A percentile compares a stretch with the other conserved stretches of the same genome.
phyloP scores from a whole-genome alignment of 2,113 vertebrate genomes.

The Noctilio leporinus region DNA sequence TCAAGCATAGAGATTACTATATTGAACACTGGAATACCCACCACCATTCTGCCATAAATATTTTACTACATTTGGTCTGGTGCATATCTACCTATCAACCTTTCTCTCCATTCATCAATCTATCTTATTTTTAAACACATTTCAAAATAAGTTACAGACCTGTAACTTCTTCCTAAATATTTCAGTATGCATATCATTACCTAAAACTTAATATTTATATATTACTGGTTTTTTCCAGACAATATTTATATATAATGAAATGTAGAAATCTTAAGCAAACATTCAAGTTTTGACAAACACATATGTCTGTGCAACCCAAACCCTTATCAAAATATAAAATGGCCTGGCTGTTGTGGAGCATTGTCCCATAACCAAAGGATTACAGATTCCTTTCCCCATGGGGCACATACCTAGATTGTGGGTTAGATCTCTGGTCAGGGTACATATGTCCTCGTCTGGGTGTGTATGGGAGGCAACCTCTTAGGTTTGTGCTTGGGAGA shows the following conservation, averaged over 20 bases:
- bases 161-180: not conserved
- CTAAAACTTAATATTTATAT: not conserved
- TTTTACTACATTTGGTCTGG: not conserved
- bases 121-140: not conserved
- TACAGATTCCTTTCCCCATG: too few relatives aligned
- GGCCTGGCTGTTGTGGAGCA: too few relatives aligned
- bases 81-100: not conserved
- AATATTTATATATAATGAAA: not conserved
- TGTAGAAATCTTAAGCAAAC: not conserved
- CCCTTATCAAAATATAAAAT: too few relatives aligned
- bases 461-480: too few relatives aligned
- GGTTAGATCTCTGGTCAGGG: too few relatives aligned
- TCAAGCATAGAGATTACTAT: not conserved
- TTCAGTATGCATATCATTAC: not conserved
- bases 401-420: too few relatives aligned
- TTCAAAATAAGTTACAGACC: not conserved
- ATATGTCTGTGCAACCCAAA: not conserved
- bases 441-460: too few relatives aligned
- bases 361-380: too few relatives aligned
- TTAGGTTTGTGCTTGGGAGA: too few relatives aligned
- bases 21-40: not conserved
- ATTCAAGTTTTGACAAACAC: not conserved
- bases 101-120: not conserved
- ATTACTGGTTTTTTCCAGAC: not conserved
- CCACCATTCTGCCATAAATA: not conserved